phyloP scores from a whole-genome alignment of 2,888 invertebrate species.

The Steromphala cineraria region DNA sequence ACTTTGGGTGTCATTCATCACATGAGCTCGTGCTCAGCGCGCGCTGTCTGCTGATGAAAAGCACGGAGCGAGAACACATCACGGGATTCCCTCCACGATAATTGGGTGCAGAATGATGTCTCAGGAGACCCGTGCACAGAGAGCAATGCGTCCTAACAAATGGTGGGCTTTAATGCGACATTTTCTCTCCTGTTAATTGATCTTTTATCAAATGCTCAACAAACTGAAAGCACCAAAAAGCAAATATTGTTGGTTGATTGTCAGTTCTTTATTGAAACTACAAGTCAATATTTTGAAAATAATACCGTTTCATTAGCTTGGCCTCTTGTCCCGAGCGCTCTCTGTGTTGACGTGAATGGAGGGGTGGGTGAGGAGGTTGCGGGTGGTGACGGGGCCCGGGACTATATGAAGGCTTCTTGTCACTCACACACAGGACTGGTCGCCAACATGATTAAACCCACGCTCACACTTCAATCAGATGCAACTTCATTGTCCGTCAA shows the following conservation, averaged over 20 bases:
- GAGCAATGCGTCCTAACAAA: not conserved
- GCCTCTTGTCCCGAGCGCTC: not conserved
- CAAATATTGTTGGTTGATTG: not conserved
- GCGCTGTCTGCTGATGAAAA: constrained; percentile 8
- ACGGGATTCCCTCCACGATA: not conserved
- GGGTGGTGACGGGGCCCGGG: too few relatives aligned
- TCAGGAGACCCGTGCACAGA: not conserved
- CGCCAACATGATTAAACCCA: too few relatives aligned
- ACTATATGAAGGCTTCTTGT: too few relatives aligned
- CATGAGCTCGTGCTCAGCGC: not conserved
- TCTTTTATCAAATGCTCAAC: constrained; percentile 19
- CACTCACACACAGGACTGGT: too few relatives aligned
- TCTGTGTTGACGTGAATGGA: not conserved
- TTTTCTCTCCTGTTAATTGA: constrained; percentile 7
- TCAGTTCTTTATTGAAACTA: not conserved
- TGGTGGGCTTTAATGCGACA: not conserved
- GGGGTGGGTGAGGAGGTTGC: not conserved
- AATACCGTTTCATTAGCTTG: not conserved
- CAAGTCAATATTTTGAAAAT: constrained; percentile 10
- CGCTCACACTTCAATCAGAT: too few relatives aligned
- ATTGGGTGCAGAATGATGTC: not conserved
- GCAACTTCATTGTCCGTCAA: not conserved
- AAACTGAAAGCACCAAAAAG: constrained; percentile 12
- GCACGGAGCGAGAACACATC: not conserved
- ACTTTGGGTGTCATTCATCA: constrained; percentile 11